phyloP scores from a whole-genome alignment of 2,888 invertebrate species.

The Leucophora obtusa region DNA sequence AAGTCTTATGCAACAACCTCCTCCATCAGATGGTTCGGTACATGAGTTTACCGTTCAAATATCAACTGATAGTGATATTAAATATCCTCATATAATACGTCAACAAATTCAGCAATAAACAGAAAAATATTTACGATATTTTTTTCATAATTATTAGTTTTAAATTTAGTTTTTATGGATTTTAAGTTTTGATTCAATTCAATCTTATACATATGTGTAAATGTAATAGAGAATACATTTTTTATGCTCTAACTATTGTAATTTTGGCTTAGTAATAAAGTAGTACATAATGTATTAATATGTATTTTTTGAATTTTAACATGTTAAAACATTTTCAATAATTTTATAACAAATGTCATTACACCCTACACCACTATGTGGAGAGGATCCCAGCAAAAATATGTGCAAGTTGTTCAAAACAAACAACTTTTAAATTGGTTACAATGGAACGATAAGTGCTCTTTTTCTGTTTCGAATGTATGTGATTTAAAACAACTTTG shows the following conservation, averaged over 20 bases:
- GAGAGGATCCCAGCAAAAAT: too few species aligned
- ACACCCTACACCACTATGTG: too few species aligned
- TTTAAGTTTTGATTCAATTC: background rate
- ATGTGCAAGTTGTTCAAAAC: too few species aligned
- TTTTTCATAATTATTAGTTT: background rate
- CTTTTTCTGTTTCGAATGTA: too few species aligned
- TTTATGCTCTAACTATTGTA: slow-evolving; percentile 2
- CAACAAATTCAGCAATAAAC: slow-evolving; percentile 4
- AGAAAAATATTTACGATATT: slow-evolving; percentile 9
- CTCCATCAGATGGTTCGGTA: slow-evolving; percentile 29
- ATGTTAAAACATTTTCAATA: too few species aligned
- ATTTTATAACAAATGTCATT: too few species aligned
- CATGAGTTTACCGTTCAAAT: slow-evolving; percentile 39
- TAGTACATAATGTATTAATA: background rate
- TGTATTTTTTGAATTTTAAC: too few species aligned
- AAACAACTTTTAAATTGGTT: too few species aligned
- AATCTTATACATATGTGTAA: background rate
- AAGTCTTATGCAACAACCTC: slow-evolving; percentile 48
- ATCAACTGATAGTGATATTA: slow-evolving; percentile 24
- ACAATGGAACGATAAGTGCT: too few species aligned
- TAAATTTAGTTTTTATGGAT: background rate
- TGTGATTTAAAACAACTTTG: too few species aligned
- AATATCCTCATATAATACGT: slow-evolving; percentile 31
- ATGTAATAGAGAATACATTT: background rate
- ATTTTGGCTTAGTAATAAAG: background rate